Percentiles rank a stretch among this genome's conserved stretches.
Evolutionary conservation across 2,797 vertebrate species (phyloP).

Genomic region (Gymnopithys bicolor): DNA sequence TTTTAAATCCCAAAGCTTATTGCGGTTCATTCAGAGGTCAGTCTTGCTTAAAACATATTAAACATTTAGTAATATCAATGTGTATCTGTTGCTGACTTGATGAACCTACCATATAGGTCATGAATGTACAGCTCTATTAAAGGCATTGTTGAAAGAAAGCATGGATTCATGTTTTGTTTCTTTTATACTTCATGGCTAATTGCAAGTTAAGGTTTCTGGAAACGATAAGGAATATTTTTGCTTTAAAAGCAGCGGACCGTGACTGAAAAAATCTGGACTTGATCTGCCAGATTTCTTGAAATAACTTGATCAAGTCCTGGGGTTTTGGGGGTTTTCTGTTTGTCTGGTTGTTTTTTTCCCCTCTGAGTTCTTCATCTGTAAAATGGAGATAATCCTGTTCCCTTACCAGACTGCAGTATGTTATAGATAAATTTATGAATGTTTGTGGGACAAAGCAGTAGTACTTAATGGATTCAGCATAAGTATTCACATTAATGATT

Average conservation of each 20-base stretch:
- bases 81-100: not conserved
- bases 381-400: not conserved
- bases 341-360: not conserved
- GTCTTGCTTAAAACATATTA: not conserved
- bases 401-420: not conserved
- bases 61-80: not conserved
- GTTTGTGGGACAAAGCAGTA: not conserved
- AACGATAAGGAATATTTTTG: not conserved
- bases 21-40: not conserved
- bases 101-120: not conserved
- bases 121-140: not conserved
- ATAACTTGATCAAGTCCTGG: not conserved
- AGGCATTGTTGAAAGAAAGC: not conserved
- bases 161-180: not conserved
- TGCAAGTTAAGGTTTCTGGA: not conserved
- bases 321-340: not conserved
- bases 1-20: not conserved
- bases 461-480: not conserved
- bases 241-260: not conserved
- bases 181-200: not conserved
- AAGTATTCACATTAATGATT: slow-evolving; percentile 20
- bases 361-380: not conserved
- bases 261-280: not conserved
- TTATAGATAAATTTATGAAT: not conserved
- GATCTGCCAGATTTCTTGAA: slow-evolving; percentile 20